These are phyloP conservation scores for Hirtodrosophila cameraria DNA, from an alignment of 2,888 invertebrate species.

Conservation along the genomic window DNA sequence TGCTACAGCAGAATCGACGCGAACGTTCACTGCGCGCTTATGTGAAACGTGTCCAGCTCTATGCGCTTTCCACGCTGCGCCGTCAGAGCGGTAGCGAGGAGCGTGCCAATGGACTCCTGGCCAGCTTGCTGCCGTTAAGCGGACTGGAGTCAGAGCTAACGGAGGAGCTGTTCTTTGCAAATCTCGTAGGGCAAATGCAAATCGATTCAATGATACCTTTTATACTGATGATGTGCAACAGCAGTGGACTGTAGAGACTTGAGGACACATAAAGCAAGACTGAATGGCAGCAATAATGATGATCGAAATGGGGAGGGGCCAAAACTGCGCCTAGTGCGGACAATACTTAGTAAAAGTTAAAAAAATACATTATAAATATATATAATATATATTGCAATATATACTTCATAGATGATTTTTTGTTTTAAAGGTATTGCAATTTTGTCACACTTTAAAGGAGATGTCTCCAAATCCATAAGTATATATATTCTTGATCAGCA, in stretches of 20 bases:
- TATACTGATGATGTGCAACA: slow-evolving; percentile 87
- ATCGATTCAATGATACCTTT: slow-evolving; percentile 98
- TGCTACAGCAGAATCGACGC: slow-evolving; percentile 70
- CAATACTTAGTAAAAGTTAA: slow-evolving; percentile 63
- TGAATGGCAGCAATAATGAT: slow-evolving; percentile 44
- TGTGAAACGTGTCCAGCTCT: slow-evolving; percentile 79
- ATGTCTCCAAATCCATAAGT: no score
- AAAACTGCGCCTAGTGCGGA: slow-evolving; percentile 62
- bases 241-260: slow-evolving; percentile 55
- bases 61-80: slow-evolving; percentile 74
- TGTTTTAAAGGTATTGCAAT: no score
- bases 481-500: no score
- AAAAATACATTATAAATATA: slow-evolving; percentile 29
- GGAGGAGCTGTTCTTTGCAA: slow-evolving; percentile 96
- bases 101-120: slow-evolving; percentile 85
- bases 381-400: slow-evolving; percentile 16
- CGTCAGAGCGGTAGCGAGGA: slow-evolving; percentile 81
- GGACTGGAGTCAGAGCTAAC: slow-evolving; percentile 90
- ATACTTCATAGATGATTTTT: slow-evolving; percentile 12
- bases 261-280: slow-evolving; percentile 58
- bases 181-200: slow-evolving; percentile 95
- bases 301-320: slow-evolving; percentile 16
- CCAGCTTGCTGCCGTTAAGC: slow-evolving; percentile 89
- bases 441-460: no score
- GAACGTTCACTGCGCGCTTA: slow-evolving; percentile 75